Base-by-base conservation (phyloP, 2,797 vertebrate genomes). In the Pipistrellus pipistrellus region DNA sequence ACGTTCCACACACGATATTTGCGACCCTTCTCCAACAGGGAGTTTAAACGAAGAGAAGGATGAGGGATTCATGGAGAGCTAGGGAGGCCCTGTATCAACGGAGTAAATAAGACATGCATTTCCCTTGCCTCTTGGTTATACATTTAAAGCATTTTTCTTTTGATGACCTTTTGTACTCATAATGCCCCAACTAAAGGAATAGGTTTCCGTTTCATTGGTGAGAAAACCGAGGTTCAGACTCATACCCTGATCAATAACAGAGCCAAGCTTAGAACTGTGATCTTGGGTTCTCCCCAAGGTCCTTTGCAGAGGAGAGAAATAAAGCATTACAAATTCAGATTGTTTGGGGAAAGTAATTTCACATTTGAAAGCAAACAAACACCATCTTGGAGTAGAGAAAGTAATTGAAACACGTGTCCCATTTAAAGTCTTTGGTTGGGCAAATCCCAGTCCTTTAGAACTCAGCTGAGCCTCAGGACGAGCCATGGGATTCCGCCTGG, bases 1-100 rank as follows among this genome's bases (percentile, higher is more conserved):
- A 94, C 62, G 25, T 96, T 97, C 87, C 88, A 73, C 12, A 95
- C 96, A 97, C 97, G 73, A 77, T 97, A 94, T 96, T 68, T 85
- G 94, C 27, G 91, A 83, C 93, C 91, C 10, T 0, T 23, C 88
- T 94, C 95, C 80, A 13, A 88, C 0, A 0, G 82, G 76, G 81
- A 92, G 8, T 62, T 92, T 73, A 90, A 62, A 92, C 1, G 4
- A 86, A 96, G 93, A 11, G 88, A 88, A 5, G 21, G 44, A 76
- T 69, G 85, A 44, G n/a, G 32, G 38, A 32, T 27, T 18, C 5
- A 25, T 6, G 14, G 48, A 11, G 46, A 85, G 48, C 68, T 35
- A 72, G 48, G 69, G 38, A 80, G n/a, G 55, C 41, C 71, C n/a
- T 10, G 6, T 32, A 48, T 18, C 48, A 77, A 66, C 11, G 38